Evolutionary conservation across 1,140 invertebrate species (phyloP), one percentile per base, ranked within the genome.

Genomic region (Heliothis subflexa): DNA sequence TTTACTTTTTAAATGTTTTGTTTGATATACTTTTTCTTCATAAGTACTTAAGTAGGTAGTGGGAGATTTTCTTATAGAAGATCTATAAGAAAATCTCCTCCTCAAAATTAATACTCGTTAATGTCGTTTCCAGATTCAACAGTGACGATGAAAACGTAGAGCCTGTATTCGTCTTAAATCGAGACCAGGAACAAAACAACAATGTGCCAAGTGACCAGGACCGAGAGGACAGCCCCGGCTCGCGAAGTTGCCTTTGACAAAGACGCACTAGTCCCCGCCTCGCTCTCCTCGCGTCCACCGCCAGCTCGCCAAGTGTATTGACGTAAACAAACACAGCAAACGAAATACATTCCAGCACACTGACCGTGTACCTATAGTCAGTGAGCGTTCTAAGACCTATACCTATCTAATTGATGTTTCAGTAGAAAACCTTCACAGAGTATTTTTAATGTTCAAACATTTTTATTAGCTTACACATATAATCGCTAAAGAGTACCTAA

Each of bases 161-260:
- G 61, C 92, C 92, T n/a, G 88, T 88, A 5, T 92, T 91, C 66
- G 87, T 92, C 33, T 78, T 93, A 79, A 88, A 84, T 64, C 83
- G 88, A 49, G 89, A 91, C 55, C 85, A 87, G 66, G 91, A 93
- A 83, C 89, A 92, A 72, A 92, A 93, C 74, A 92, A 93, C 61
- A 93, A 92, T 66, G 82, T 85, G 70, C 81, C 84, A 82, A 88
- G 81, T 73, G 86, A 88, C 54, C 78, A 74, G 40, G 86, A 90
- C 28, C 82, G 70, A 40, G 88, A 91, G 49, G 81, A 78, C 18
- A 66, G 78, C 57, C 71, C 74, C 2, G 77, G 76, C 59, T 66
- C 80, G 40, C 71, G 64, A 71, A 81, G 72, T 16, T 85, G 85
- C 62, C 85, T 89, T 71, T 91, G 88, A 90, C 84, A 61, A 74